Conservation (phyloP, 2,113 vertebrate genomes). For the Equus quagga region DNA sequence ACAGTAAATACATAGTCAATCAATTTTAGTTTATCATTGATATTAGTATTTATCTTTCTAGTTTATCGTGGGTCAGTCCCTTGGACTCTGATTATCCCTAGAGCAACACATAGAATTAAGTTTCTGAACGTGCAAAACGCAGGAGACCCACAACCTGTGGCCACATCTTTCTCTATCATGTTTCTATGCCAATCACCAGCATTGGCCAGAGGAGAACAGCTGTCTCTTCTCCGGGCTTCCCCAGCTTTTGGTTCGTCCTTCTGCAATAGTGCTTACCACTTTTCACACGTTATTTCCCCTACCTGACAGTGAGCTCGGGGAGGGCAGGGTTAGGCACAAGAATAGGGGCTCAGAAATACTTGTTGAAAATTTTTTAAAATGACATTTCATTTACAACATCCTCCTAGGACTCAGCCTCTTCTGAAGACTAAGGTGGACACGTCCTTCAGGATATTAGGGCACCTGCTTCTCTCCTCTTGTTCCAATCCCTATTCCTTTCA, state of each 20-base stretch:
- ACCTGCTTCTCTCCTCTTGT: slow-evolving; percentile 63
- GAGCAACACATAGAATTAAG: not conserved
- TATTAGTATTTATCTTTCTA: slow-evolving; percentile 34
- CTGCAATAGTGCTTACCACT: not conserved
- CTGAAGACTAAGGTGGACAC: slow-evolving; percentile 8
- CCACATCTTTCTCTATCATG: not conserved
- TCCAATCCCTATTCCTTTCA: slow-evolving; percentile 5
- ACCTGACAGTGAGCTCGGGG: not conserved
- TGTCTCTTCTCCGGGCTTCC: not conserved
- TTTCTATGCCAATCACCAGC: not conserved
- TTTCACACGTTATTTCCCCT: not conserved
- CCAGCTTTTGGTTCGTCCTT: not conserved
- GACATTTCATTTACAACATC: not conserved
- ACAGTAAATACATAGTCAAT: not conserved
- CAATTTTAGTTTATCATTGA: slow-evolving; percentile 39
- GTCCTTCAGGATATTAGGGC: not conserved
- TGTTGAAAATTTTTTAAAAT: not conserved
- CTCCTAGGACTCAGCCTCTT: slow-evolving; percentile 15
- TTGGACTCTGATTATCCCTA: slow-evolving; percentile 35
- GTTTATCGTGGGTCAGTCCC: not conserved
- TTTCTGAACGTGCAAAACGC: not conserved
- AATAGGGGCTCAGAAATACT: not conserved
- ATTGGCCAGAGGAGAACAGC: not conserved
- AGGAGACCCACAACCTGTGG: not conserved
- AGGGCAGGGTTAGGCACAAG: not conserved